Conservation (phyloP, 2,113 vertebrate species). For the Corythornis vintsioides region DNA sequence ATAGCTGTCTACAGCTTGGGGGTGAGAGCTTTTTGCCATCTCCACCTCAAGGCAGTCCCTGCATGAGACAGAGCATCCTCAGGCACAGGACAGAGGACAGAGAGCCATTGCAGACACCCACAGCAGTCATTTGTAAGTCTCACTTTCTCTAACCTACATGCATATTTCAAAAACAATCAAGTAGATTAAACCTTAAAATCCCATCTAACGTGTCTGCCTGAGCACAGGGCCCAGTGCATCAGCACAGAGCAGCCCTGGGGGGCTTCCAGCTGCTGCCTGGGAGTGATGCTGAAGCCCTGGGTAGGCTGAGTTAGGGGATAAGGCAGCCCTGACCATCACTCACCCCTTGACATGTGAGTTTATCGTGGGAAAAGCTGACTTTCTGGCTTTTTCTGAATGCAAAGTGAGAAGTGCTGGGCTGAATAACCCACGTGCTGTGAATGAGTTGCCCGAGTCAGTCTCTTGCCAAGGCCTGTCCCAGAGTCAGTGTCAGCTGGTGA, state of each 20-base stretch:
- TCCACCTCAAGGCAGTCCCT: background rate
- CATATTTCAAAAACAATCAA: conserved; percentile 37
- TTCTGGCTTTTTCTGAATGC: background rate
- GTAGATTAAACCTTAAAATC: background rate
- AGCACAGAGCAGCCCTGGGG: background rate
- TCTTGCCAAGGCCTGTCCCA: background rate
- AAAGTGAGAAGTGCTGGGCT: background rate
- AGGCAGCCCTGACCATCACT: background rate
- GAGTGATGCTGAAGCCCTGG: background rate
- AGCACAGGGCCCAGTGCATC: background rate
- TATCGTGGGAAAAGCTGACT: background rate
- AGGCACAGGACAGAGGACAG: background rate
- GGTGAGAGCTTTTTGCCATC: background rate
- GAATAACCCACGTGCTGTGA: background rate
- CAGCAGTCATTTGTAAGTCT: background rate
- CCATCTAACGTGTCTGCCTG: background rate
- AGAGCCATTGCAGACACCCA: background rate
- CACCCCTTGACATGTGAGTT: background rate
- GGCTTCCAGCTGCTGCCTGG: background rate
- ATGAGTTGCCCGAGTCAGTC: accelerated
- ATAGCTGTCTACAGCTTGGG: background rate
- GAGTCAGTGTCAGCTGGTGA: background rate
- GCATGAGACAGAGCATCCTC: background rate
- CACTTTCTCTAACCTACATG: conserved; percentile 18
- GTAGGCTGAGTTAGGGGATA: background rate